Evolutionary conservation across 2,888 invertebrate genomes (phyloP), one percentile per base, ranked within the genome.

Genomic region (Eretmocerus hayati): DNA sequence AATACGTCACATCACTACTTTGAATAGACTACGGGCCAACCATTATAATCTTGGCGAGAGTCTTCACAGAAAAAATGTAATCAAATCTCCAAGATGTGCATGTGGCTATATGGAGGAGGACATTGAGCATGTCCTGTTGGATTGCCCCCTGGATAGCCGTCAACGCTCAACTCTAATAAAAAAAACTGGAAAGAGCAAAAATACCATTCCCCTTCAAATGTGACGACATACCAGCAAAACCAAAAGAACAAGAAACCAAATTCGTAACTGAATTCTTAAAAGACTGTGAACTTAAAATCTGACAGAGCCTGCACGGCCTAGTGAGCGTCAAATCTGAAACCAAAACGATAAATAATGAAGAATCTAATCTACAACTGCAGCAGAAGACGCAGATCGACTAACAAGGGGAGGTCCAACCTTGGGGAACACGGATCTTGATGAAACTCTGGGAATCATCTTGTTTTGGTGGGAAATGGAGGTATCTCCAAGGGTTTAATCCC

Each of bases 11-110:
- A 39, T 39, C 5, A 15, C 15, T 2, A 23, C 23, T 2, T 4
- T 39, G 8, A 43, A 43, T 21, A 23, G 43, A 26, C 11, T 43
- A 1, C 13, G 43, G n/a, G 18, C 43, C 2, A 43, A 43, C 18
- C 36, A 43, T 13, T 36, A 36, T 19, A 23, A 11, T 18, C 13
- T 36, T 11, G 35, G 35, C 1, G 4, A 22, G 4, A 36, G 36
- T 13, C 26, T 43, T 2, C 26, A 13, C 13, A 35, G 36, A 8
- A 43, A 43, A 36, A 23, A 36, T n/a, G 26, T 43, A 4, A 19
- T 35, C 2, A 8, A 21, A 6, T 23, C 35, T 18, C 26, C 43
- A 18, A 18, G 3, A 5, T 43, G 43, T 11, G 1, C n/a, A 9
- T 43, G 43, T 26, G 42, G 33, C 5, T 22, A 21, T 16, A 5